phyloP scores from a whole-genome alignment of 2,888 invertebrate species.

The Apomyelois bistriatella region DNA sequence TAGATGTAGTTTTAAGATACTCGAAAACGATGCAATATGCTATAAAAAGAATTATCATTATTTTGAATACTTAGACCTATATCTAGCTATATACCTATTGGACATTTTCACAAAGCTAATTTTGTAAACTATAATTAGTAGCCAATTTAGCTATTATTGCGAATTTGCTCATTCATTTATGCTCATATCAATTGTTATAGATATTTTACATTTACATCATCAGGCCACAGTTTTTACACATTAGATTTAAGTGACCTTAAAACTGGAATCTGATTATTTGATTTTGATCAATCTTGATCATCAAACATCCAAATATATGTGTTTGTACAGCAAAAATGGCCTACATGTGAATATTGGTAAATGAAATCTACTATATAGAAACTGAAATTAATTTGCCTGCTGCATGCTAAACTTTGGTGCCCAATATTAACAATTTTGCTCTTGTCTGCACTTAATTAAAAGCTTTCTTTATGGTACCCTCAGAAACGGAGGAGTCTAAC shows the following conservation, averaged over 20 bases:
- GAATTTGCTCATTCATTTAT: constrained; percentile 49
- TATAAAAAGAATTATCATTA: constrained; percentile 46
- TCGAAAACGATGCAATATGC: constrained; percentile 53
- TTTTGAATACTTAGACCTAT: constrained; percentile 48
- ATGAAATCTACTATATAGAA: constrained; percentile 26
- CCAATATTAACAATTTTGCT: constrained; percentile 35
- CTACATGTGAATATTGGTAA: constrained; percentile 30
- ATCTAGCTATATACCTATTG: constrained; percentile 43
- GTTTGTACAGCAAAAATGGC: constrained; percentile 29
- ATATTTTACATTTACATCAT: constrained; percentile 35
- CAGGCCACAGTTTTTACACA: constrained; percentile 40
- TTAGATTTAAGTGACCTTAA: constrained; percentile 46
- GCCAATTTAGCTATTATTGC: constrained; percentile 45
- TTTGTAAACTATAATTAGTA: constrained; percentile 53
- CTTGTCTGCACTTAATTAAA: constrained; percentile 48
- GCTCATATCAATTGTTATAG: constrained; percentile 44
- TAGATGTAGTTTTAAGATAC: constrained; percentile 68
- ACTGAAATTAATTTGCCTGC: constrained; percentile 66
- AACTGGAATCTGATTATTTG: constrained; percentile 27
- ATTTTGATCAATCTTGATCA: constrained; percentile 17
- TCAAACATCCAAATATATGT: constrained; percentile 24
- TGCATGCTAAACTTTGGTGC: constrained; percentile 65
- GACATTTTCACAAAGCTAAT: constrained; percentile 54
- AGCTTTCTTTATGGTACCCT: constrained; percentile 46
- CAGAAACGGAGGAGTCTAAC: constrained; percentile 40